Evolutionary conservation across 2,888 invertebrate genomes (phyloP).

Genomic region (Polyommatus icarus): DNA sequence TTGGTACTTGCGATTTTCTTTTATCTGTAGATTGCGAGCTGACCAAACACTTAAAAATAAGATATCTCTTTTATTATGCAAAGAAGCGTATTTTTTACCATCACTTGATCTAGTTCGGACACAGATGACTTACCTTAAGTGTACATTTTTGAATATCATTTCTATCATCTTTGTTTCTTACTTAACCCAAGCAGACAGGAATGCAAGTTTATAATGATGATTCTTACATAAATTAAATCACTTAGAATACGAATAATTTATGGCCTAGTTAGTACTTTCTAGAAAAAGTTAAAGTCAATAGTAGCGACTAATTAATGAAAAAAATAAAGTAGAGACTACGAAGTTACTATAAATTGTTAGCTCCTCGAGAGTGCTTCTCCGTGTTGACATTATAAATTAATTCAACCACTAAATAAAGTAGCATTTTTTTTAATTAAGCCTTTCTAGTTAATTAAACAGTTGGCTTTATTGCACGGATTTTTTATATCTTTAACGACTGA

Average conservation of each 20-base stretch:
- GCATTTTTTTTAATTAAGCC: constrained; percentile 12
- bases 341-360: constrained; percentile 14
- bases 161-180: too few relatives aligned
- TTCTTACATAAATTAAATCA: neutral
- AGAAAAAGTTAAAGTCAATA: constrained; percentile 4
- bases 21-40: neutral
- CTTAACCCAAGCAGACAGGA: neutral
- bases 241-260: neutral
- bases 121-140: too few relatives aligned
- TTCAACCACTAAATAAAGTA: neutral
- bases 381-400: constrained; percentile 16
- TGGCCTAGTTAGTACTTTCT: neutral
- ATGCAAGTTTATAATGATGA: neutral
- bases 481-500: too few relatives aligned
- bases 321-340: neutral
- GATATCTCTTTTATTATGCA: too few relatives aligned
- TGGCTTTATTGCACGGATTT: too few relatives aligned
- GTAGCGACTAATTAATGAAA: constrained; percentile 22
- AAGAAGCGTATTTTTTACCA: too few relatives aligned
- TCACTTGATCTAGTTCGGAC: too few relatives aligned
- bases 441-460: neutral
- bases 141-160: too few relatives aligned
- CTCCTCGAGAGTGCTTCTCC: constrained; percentile 15
- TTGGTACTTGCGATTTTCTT: neutral
- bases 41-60: neutral